A percentile compares a stretch with the other conserved stretches of the same genome.
These are phyloP conservation scores for Enteromius trimaculatus DNA, from an alignment of 2,797 vertebrate species.

Conservation along the genomic window DNA sequence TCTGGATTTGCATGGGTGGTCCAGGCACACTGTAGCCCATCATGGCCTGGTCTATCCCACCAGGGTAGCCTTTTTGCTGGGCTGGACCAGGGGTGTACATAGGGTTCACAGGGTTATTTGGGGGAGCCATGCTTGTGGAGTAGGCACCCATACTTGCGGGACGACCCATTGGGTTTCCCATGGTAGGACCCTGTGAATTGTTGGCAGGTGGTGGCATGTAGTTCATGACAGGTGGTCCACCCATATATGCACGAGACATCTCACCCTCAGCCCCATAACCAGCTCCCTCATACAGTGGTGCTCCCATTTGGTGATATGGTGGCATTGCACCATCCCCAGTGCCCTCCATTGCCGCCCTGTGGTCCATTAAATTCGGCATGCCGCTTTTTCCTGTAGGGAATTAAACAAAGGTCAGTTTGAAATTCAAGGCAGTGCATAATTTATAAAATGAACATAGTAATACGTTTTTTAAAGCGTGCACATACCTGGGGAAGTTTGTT, in stretches of 20 bases:
- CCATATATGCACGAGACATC: slow-evolving; percentile 84
- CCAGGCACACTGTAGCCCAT: slow-evolving; percentile 85
- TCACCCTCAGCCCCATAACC: slow-evolving; percentile 86
- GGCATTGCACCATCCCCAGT: slow-evolving; percentile 83
- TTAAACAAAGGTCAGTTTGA: background rate
- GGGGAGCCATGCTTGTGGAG: slow-evolving; percentile 73
- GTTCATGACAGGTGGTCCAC: slow-evolving; percentile 80
- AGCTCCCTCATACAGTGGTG: slow-evolving; percentile 84
- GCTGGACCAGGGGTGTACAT: slow-evolving; percentile 79
- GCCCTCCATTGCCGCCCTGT: slow-evolving; percentile 86
- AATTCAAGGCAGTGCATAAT: background rate
- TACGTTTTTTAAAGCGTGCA: background rate
- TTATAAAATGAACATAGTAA: background rate
- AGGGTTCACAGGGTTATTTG: slow-evolving; percentile 70
- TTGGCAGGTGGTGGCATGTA: slow-evolving; percentile 88
- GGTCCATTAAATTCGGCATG: slow-evolving; percentile 81
- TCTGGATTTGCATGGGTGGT: slow-evolving; percentile 84
- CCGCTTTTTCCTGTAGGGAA: slow-evolving; percentile 80
- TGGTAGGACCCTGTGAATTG: slow-evolving; percentile 78
- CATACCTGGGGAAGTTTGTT: slow-evolving; percentile 96
- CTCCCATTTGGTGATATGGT: slow-evolving; percentile 86
- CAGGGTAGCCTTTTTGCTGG: slow-evolving; percentile 86
- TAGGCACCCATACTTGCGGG: slow-evolving; percentile 82
- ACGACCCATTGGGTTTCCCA: slow-evolving; percentile 84
- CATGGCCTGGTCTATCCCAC: slow-evolving; percentile 83